Conservation (phyloP, 1,140 invertebrate genomes). For the Drosophila burlai region DNA sequence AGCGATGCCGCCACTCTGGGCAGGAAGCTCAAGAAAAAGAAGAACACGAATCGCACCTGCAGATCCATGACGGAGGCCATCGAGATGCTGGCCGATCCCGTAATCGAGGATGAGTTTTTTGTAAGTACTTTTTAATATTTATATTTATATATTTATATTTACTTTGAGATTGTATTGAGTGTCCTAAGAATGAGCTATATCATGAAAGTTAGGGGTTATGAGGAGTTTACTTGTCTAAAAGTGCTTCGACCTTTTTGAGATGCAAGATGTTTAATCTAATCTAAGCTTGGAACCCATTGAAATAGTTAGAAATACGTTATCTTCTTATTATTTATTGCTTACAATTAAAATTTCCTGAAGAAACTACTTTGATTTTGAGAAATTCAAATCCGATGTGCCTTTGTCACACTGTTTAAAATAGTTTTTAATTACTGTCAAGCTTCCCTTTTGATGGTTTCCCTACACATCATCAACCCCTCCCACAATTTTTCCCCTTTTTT, state of each 20-base stretch:
- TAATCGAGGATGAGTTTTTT: conserved; percentile 85
- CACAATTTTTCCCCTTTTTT: conserved; percentile 23
- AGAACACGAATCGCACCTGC: conserved; percentile 82
- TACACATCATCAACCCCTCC: conserved; percentile 5
- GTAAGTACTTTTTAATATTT: conserved; percentile 66
- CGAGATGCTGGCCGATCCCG: conserved; percentile 85
- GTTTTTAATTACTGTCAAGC: conserved; percentile 2
- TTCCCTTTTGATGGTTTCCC: background rate
- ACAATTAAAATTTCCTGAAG: background rate
- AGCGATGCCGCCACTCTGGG: conserved; percentile 85
- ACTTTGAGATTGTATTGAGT: background rate
- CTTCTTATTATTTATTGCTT: background rate
- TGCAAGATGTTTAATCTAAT: background rate
- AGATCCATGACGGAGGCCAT: conserved; percentile 84
- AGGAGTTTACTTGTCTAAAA: too few species aligned
- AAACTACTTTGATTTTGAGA: background rate
- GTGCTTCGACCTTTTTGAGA: accelerated
- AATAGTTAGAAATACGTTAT: background rate
- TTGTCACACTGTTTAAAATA: background rate
- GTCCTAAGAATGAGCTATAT: background rate
- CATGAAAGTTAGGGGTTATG: background rate
- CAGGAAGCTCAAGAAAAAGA: conserved; percentile 82
- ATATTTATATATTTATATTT: background rate
- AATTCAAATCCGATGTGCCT: background rate
- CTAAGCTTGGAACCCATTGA: background rate